phyloP scores from a whole-genome alignment of 2,113 vertebrate species.

The Lophotis ruficrista region DNA sequence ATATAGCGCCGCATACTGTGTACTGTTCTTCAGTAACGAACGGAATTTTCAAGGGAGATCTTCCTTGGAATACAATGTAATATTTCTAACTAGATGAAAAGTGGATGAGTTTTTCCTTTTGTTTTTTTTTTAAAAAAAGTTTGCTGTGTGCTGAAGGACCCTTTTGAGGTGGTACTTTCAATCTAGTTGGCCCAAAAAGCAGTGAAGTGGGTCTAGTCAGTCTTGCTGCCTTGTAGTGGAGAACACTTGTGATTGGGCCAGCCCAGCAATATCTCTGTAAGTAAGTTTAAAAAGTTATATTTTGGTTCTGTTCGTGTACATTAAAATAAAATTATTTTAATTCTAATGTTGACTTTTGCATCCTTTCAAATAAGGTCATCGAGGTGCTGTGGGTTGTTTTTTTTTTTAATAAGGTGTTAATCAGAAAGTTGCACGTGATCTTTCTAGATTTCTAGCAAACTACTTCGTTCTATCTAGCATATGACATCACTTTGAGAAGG shows the following conservation, averaged over 20 bases:
- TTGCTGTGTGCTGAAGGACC: background rate
- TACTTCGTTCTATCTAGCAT: background rate
- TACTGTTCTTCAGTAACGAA: background rate
- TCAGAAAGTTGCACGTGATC: background rate
- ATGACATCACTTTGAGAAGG: background rate
- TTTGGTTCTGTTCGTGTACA: constrained; percentile 58
- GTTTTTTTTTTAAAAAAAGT: background rate
- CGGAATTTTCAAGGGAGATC: background rate
- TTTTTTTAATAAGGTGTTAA: background rate
- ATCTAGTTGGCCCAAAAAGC: background rate
- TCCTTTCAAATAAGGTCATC: background rate
- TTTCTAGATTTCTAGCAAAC: background rate
- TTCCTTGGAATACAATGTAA: background rate
- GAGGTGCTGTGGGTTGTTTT: background rate
- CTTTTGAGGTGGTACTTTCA: background rate
- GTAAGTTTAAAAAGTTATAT: constrained; percentile 12
- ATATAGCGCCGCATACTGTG: background rate
- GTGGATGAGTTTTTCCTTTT: background rate
- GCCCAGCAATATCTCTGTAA: constrained; percentile 56
- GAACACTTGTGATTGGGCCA: constrained; percentile 25
- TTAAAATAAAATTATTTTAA: constrained; percentile 68
- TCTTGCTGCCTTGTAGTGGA: background rate
- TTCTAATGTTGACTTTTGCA: background rate
- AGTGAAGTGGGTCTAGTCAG: background rate
- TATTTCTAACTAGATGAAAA: background rate